phyloP scores from a whole-genome alignment of 2,113 vertebrate genomes.

The Scartelaos histophorus region DNA sequence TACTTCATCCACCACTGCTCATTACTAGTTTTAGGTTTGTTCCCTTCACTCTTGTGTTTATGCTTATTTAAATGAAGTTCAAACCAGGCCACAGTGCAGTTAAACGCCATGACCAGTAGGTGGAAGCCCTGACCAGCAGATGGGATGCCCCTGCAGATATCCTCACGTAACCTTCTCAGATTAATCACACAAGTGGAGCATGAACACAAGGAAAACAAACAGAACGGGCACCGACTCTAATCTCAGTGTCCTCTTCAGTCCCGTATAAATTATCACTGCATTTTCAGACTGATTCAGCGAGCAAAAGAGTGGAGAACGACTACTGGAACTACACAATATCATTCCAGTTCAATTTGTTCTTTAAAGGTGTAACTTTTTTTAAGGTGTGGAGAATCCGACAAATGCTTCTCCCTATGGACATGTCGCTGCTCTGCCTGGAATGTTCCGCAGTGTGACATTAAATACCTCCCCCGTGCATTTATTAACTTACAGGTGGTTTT shows the following conservation, averaged over 20 bases:
- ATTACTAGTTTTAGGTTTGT: neutral
- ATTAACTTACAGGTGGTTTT: too few relatives aligned
- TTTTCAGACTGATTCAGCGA: slow-evolving; percentile 14
- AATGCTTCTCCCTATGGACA: too few relatives aligned
- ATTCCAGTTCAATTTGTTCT: too few relatives aligned
- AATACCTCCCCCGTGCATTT: too few relatives aligned
- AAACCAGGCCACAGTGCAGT: slow-evolving; percentile 42
- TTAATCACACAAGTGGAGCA: slow-evolving; percentile 52
- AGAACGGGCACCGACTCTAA: slow-evolving; percentile 45
- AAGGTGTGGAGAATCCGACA: too few relatives aligned
- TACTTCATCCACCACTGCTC: too few relatives aligned
- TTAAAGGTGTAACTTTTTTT: too few relatives aligned
- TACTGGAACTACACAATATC: neutral
- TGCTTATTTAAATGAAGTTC: neutral
- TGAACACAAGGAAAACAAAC: slow-evolving; percentile 52
- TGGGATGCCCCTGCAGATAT: neutral
- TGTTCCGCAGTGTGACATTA: too few relatives aligned
- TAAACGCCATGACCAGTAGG: slow-evolving; percentile 34
- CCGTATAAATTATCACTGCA: slow-evolving; percentile 39
- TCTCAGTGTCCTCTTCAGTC: slow-evolving; percentile 35
- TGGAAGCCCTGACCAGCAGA: slow-evolving; percentile 38
- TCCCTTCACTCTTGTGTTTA: neutral
- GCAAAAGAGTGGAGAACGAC: neutral
- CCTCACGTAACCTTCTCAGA: slow-evolving; percentile 44
- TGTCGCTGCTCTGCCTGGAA: too few relatives aligned